phyloP scores from a whole-genome alignment of 2,888 invertebrate genomes.

The Mactromeris polynyma region DNA sequence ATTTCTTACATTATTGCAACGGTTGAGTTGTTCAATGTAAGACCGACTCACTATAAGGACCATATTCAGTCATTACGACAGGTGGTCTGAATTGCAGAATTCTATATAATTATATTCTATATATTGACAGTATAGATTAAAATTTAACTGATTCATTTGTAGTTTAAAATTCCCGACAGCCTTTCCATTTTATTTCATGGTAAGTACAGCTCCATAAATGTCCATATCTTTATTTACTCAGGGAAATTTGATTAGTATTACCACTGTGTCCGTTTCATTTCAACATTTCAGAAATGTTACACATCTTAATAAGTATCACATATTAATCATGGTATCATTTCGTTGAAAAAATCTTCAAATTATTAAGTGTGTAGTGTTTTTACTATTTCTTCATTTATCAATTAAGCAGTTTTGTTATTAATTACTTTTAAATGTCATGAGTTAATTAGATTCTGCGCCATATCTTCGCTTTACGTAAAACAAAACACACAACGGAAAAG shows the following conservation, averaged over 20 bases:
- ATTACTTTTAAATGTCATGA: background rate
- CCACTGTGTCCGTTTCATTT: background rate
- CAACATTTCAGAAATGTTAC: background rate
- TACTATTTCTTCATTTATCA: conserved; percentile 13
- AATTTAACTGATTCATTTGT: no score
- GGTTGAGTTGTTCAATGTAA: no score
- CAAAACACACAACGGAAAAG: conserved; percentile 18
- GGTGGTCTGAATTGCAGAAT: no score
- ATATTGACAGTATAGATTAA: no score
- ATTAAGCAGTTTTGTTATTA: background rate
- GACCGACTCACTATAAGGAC: no score
- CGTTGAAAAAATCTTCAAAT: conserved; percentile 5
- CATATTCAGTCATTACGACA: no score
- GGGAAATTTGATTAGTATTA: background rate
- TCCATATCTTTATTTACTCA: background rate
- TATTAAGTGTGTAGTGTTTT: conserved; percentile 3
- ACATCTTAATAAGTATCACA: background rate
- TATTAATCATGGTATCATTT: background rate
- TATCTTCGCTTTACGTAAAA: conserved; percentile 13
- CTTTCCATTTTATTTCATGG: background rate
- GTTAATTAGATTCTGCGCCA: conserved; percentile 7
- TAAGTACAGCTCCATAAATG: background rate
- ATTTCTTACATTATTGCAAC: no score
- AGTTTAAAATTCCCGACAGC: no score
- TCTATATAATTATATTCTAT: no score